Percentiles rank a stretch among this genome's conserved stretches.
phyloP scores from a whole-genome alignment of 2,888 invertebrate species.

The Epinotia bilunana region DNA sequence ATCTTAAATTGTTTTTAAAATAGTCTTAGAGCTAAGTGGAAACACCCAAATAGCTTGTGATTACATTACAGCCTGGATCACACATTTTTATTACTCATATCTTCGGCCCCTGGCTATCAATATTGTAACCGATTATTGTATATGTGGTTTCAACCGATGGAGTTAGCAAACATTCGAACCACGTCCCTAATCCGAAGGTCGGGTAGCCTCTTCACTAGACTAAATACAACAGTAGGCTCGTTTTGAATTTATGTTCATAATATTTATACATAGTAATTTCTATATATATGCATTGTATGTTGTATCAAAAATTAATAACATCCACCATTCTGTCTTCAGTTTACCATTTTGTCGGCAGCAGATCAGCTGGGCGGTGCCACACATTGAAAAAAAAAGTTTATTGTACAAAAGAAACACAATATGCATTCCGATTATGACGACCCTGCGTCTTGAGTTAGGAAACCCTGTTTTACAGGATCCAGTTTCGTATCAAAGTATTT shows the following conservation, averaged over 20 bases:
- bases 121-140: slow-evolving; percentile 56
- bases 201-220: slow-evolving; percentile 52
- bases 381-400: no score
- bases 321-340: no score
- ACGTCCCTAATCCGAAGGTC: slow-evolving; percentile 68
- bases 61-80: background rate
- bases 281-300: no score
- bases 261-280: background rate
- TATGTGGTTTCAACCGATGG: no score
- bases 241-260: background rate
- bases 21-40: background rate
- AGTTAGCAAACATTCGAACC: slow-evolving; percentile 66
- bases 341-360: no score
- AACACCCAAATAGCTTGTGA: background rate
- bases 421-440: no score
- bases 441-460: no score
- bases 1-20: background rate
- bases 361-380: no score
- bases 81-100: slow-evolving; percentile 31
- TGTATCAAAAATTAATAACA: no score
- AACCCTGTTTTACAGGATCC: no score
- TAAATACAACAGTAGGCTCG: slow-evolving; percentile 20
- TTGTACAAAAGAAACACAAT: no score
- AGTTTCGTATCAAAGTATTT: no score
- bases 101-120: slow-evolving; percentile 64